phyloP scores from a whole-genome alignment of 2,797 vertebrate species.

The Allobates femoralis region DNA sequence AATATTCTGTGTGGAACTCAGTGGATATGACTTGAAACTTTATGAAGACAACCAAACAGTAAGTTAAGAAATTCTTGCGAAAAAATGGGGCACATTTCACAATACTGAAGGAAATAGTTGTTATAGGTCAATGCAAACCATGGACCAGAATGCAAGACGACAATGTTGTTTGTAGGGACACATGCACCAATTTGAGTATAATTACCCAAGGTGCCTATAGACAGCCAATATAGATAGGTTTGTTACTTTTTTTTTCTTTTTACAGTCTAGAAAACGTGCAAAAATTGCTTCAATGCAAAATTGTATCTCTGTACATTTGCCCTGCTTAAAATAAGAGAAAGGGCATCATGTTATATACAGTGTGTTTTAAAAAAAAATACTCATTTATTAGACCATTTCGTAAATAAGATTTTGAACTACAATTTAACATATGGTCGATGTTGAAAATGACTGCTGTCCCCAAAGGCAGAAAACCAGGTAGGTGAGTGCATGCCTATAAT shows the following conservation, averaged over 20 bases:
- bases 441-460: neutral
- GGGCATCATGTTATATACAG: too few relatives aligned
- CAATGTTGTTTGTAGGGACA: neutral
- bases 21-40: constrained; percentile 97
- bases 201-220: neutral
- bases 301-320: neutral
- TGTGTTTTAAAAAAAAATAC: too few relatives aligned
- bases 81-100: neutral
- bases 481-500: neutral
- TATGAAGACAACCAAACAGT: constrained; percentile 99
- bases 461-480: neutral
- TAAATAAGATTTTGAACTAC: neutral
- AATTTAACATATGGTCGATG: neutral
- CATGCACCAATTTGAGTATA: neutral
- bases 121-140: neutral
- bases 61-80: constrained; percentile 71
- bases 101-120: neutral
- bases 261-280: neutral
- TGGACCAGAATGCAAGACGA: neutral
- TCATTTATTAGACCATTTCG: neutral
- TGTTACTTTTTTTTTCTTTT: neutral
- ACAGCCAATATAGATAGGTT: neutral
- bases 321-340: too few relatives aligned
- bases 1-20: constrained; percentile 99
- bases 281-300: neutral